These are phyloP conservation scores for Mustelus asterias DNA, from an alignment of 2,113 vertebrate genomes.

Conservation along the genomic window DNA sequence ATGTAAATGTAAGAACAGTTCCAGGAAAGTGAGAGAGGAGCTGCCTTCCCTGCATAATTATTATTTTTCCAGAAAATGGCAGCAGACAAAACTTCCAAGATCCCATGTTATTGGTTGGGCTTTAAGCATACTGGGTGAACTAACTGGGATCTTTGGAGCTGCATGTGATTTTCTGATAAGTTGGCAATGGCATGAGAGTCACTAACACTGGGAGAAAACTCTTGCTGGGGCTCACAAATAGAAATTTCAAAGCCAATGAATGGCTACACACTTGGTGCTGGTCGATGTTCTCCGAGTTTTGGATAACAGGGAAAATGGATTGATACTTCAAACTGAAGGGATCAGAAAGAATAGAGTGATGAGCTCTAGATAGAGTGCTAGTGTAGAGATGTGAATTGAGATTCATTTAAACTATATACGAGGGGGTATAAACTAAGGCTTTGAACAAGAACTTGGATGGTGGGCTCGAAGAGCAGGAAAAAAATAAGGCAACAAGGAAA, in stretches of 20 bases:
- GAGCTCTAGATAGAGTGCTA: no score
- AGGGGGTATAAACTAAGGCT: background rate
- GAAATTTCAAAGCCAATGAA: background rate
- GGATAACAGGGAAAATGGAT: background rate
- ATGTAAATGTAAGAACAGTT: background rate
- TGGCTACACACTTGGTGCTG: background rate
- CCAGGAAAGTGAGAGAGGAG: background rate
- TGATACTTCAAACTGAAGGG: background rate
- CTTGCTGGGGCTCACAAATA: background rate
- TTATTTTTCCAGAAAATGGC: no score
- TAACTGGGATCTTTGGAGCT: no score
- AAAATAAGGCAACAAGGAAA: background rate
- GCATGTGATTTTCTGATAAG: background rate
- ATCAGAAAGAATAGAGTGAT: background rate
- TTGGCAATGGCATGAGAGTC: background rate
- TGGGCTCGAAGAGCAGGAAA: background rate
- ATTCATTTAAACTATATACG: background rate
- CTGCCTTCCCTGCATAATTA: background rate
- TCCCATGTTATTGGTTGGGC: no score
- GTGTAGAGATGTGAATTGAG: background rate
- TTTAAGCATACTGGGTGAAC: no score
- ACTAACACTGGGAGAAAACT: background rate
- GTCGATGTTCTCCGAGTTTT: background rate
- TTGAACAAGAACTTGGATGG: background rate
- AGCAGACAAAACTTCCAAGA: no score